Base-by-base conservation (phyloP, 1,140 invertebrate genomes). In the Drosophila sechellia region DNA sequence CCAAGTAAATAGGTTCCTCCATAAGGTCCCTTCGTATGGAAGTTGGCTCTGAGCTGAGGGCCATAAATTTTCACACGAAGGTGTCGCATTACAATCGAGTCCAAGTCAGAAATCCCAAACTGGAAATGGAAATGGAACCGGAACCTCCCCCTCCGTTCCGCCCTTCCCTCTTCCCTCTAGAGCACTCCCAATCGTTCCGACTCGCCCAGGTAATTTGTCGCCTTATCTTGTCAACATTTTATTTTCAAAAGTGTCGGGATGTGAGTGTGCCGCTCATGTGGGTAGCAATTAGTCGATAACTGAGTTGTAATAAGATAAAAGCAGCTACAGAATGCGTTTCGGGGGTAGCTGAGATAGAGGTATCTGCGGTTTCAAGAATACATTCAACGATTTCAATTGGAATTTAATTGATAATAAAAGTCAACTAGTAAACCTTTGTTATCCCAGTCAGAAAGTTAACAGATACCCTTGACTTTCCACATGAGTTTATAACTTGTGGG, bases 61-160 rank as follows among this genome's bases (percentile, higher is more conserved):
- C 49, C 70, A 86, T 86, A 87, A 81, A 87, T 86, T 87, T 87
- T 86, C 83, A 86, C 83, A 83, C 83, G 84, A 79, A 87, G 84
- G 84, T 89, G 84, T 89, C 84, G 76, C 84, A 74, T 89, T 89
- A 89, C 84, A 77, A 75, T 61, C 73, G 64, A 64, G 66, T 57
- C 66, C 13, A 17, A 40, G 50, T 35, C 50, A 50, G 15, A 31
- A 68, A 56, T 55, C 64, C 17, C 13, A 22, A 46, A 46, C 15
- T 35, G 50, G 34, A 69, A 68, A 5, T 66, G 66, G 66, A 31
- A 77, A 5, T 66, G 66, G 66, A 31, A 77, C 63, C 73, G 63
- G 73, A 77, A 77, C 63, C 72, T 65, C 60, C 59, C 50, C 31
- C 31, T 17, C 42, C 48, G 6, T 1, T 22, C 39, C 10, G 1